Evolutionary conservation across 2,797 vertebrate genomes (phyloP).

Genomic region (Spheniscus humboldti): DNA sequence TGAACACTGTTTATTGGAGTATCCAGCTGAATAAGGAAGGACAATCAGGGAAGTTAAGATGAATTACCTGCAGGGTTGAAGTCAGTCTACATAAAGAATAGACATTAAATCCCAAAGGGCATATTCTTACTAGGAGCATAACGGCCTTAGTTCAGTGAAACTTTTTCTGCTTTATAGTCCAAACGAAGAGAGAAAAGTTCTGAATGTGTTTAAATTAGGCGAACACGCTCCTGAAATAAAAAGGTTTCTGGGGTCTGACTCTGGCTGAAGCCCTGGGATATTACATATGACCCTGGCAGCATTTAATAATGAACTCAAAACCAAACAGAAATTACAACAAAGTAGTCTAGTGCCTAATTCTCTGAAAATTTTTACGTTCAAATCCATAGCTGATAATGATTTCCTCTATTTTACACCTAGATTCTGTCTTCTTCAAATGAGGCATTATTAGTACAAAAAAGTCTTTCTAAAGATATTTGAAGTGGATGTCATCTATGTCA

Average conservation of each 20-base stretch:
- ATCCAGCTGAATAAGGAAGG: neutral
- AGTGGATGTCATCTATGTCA: neutral
- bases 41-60: neutral
- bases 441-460: neutral
- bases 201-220: neutral
- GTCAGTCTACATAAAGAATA: neutral
- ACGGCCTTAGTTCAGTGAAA: neutral
- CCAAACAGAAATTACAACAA: neutral
- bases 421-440: neutral
- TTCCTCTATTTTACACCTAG: neutral
- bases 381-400: neutral
- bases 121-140: neutral
- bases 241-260: neutral
- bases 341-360: neutral
- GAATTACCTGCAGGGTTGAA: neutral
- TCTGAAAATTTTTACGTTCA: neutral
- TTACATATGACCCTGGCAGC: neutral
- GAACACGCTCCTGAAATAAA: neutral
- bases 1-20: neutral
- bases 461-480: neutral
- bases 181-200: neutral
- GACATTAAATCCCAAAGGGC: neutral
- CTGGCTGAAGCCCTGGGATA: neutral
- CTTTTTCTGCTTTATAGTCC: neutral
- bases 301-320: neutral